Evolutionary conservation across 2,888 invertebrate species (phyloP), one percentile per base, ranked within the genome.

Genomic region (Lissocephala sabroskyi): DNA sequence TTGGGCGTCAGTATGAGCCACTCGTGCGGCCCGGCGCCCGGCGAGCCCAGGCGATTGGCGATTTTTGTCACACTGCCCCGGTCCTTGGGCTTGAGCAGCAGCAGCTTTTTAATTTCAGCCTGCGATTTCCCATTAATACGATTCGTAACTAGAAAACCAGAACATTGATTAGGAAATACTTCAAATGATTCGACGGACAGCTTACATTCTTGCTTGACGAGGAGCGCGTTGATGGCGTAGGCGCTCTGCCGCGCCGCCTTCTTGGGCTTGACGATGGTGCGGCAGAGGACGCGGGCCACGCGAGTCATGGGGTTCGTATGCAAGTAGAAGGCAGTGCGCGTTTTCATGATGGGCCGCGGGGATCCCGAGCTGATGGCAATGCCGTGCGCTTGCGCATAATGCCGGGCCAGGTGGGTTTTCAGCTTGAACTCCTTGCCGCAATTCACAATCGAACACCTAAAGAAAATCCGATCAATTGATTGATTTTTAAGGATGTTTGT

Each of bases 341-440:
- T 97, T 87, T 97, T 97, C 96, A 97, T 96, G 37, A 97, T 95
- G 44, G 97, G 97, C 48, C 96, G 89, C 52, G 96, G 92, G 40
- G 92, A 92, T 56, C 91, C 90, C 10, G 91, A 87, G 61, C 91
- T 87, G 77, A 94, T 89, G 48, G 91, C 88, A 52, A 88, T 86
- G 70, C 87, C 86, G 86, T 97, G 97, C 49, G 95, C 94, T 66
- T 94, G 94, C 48, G 95, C 96, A 86, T 96, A 93, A 87, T 98
- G 97, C 55, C 96, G 91, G 56, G 94, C 94, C 73, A 98, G 87
- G 85, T 97, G 97, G 53, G 96, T 93, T 86, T 97, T 97, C 76
- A 97, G 86, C 85, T 97, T 96, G 86, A 97, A 97, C 86, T 97
- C 97, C 89, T 97, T 96, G 51, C 93, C 94, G 86, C 97, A 97